Evolutionary conservation across 1,140 invertebrate genomes (phyloP), one percentile per base, ranked within the genome.

Genomic region (Drosophila elegans): DNA sequence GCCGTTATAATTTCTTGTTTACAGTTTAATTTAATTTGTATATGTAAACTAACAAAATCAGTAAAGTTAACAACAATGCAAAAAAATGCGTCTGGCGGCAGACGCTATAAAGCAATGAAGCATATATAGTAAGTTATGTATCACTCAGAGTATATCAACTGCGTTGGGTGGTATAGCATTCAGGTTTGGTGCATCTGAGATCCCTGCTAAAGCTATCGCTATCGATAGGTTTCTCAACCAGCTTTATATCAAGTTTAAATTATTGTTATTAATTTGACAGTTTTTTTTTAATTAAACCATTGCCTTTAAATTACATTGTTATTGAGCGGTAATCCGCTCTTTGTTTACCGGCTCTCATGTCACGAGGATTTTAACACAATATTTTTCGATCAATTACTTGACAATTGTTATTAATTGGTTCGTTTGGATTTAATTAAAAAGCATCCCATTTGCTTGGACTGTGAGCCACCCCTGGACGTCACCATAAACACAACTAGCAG

Each of bases 351-450:
- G 1, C 38, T 3, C 38, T n/a, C 0, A 1, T 0, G 9, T 3
- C 4, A 3, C 10, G 36, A n/a, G 11, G 11, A 1, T 27, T 57
- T 39, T 4, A 21, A 0, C 21, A 5, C 0, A 32, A 2, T 0
- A 1, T 39, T 32, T 21, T n/a, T 12, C 4, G 2, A 7, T 29
- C 29, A 71, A 71, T 71, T 60, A 41, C 41, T 25, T n/a, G 2
- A 21, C 32, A 88, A 88, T 88, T 82, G 57, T 4, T 39, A 52
- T 73, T 51, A 86, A 86, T 88, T 86, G 57, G 41, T 44, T 46
- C 44, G 2, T 13, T 38, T 10, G 12, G 1, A 44, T 45, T 45
- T 62, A 62, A 81, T 86, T 74, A 61, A 78, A 5, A 44, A 52
- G n/a, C n/a, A 32, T 29, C 5, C 2, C 21, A 36, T 12, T 57